Conservation (phyloP, 2,888 invertebrate genomes). For the Drosophila prostipennis region DNA sequence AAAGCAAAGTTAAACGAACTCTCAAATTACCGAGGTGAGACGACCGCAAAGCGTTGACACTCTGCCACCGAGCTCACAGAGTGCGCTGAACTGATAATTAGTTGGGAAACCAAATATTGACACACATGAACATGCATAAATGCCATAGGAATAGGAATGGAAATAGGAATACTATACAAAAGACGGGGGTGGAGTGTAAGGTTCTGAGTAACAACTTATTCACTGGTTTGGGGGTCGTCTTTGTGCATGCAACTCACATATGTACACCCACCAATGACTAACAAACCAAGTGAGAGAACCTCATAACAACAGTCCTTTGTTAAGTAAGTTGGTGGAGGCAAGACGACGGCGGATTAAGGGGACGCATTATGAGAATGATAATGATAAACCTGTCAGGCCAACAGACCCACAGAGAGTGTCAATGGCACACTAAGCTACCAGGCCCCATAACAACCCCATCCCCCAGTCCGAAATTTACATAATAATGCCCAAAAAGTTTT, state of each 20-base stretch:
- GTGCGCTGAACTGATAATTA: conserved; percentile 80
- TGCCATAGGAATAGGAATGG: conserved; percentile 14
- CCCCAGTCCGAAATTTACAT: conserved; percentile 61
- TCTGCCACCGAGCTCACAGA: conserved; percentile 42
- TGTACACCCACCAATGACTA: conserved; percentile 44
- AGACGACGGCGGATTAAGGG: background rate
- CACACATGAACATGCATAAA: conserved; percentile 66
- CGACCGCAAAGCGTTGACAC: conserved; percentile 58
- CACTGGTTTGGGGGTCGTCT: conserved; percentile 35
- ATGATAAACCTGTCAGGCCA: conserved; percentile 72
- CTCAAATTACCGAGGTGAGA: conserved; percentile 49
- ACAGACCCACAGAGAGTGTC: conserved; percentile 54
- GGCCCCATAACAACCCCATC: conserved; percentile 2
- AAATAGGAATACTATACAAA: conserved; percentile 6
- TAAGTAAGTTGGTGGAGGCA: conserved; percentile 31
- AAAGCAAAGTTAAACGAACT: conserved; percentile 75
- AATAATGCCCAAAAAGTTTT: conserved; percentile 59
- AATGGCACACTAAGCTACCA: conserved; percentile 51
- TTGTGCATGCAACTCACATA: conserved; percentile 40
- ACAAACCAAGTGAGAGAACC: conserved; percentile 27
- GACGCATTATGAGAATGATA: conserved; percentile 40
- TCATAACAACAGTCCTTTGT: conserved; percentile 64
- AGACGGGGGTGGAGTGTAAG: conserved; percentile 6
- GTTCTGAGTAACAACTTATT: conserved; percentile 26
- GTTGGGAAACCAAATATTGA: conserved; percentile 76